Conservation (phyloP, 2,888 invertebrate species). For the Parapristionchus giblindavisi region DNA sequence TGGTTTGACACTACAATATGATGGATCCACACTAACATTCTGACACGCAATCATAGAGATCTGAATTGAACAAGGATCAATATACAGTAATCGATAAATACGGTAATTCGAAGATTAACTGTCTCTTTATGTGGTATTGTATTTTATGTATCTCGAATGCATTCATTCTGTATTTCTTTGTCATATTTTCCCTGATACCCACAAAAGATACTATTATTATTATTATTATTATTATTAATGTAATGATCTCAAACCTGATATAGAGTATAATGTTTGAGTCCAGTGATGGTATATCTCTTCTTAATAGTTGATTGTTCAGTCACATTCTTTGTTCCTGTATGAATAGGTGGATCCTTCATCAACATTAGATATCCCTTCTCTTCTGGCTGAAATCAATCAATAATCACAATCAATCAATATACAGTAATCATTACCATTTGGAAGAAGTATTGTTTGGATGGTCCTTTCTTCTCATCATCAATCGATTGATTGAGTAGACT, state of each 20-base stretch:
- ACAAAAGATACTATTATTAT: no score
- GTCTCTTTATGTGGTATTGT: no score
- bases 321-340: neutral
- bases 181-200: no score
- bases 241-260: slow-evolving; percentile 51
- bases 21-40: slow-evolving; percentile 43
- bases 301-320: neutral
- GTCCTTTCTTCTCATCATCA: neutral
- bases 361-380: slow-evolving; percentile 5
- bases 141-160: no score
- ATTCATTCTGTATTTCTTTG: no score
- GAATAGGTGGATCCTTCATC: neutral
- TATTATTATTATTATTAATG: neutral
- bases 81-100: neutral
- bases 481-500: neutral
- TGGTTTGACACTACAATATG: slow-evolving; percentile 46
- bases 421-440: no score
- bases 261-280: slow-evolving; percentile 58
- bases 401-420: neutral
- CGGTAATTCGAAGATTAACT: neutral
- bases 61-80: slow-evolving; percentile 32
- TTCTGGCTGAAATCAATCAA: slow-evolving; percentile 13
- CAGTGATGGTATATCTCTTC: slow-evolving; percentile 37
- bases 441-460: no score
- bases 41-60: slow-evolving; percentile 62